These are phyloP conservation scores for Solenopsis invicta DNA, from an alignment of 1,140 invertebrate genomes.

Conservation along the genomic window DNA sequence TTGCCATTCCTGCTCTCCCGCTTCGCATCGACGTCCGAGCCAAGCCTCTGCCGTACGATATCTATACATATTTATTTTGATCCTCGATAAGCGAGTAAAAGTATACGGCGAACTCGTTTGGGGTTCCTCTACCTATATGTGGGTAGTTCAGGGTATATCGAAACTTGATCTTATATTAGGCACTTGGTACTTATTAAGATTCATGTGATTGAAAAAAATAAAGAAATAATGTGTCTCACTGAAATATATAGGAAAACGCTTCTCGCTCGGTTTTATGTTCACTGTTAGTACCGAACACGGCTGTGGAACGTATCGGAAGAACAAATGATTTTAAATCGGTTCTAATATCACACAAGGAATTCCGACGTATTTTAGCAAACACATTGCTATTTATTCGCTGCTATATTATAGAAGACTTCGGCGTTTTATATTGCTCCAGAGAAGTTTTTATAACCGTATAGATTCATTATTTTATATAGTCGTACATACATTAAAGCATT, in stretches of 20 bases:
- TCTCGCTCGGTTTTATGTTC: constrained; percentile 65
- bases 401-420: constrained; percentile 6
- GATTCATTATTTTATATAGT: constrained; percentile 34
- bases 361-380: constrained; percentile 13
- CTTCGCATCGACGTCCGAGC: constrained; percentile 75
- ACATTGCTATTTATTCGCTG: constrained; percentile 7
- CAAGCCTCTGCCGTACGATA: constrained; percentile 70
- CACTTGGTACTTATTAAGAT: constrained; percentile 79
- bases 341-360: constrained; percentile 9
- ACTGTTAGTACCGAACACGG: constrained; percentile 69
- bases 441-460: neutral
- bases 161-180: constrained; percentile 73
- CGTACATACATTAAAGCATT: constrained; percentile 13
- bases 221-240: constrained; percentile 66
- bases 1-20: constrained; percentile 72
- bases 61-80: constrained; percentile 75
- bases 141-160: constrained; percentile 76
- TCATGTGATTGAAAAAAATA: constrained; percentile 73
- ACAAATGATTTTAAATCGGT: constrained; percentile 40
- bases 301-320: constrained; percentile 70
- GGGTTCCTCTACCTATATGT: constrained; percentile 65
- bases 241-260: constrained; percentile 55
- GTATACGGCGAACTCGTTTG: constrained; percentile 74
- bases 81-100: constrained; percentile 63
- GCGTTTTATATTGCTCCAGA: neutral